Evolutionary conservation across 2,888 invertebrate genomes (phyloP).

Genomic region (Anarsia innoxiella): DNA sequence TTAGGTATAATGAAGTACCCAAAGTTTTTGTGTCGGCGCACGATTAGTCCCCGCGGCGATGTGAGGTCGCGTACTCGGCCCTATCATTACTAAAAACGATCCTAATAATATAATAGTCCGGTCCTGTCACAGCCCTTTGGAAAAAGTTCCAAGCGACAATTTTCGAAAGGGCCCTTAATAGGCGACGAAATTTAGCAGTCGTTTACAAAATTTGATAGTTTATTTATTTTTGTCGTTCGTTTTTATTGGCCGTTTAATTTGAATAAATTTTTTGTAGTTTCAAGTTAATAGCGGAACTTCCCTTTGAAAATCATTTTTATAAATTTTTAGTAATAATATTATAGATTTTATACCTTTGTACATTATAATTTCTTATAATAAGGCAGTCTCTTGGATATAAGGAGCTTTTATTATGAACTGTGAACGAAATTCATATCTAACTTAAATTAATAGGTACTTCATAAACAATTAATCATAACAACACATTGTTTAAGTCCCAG

Average conservation of each 20-base stretch:
- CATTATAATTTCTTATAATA: no score
- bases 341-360: no score
- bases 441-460: no score
- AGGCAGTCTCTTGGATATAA: no score
- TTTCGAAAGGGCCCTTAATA: constrained; percentile 54
- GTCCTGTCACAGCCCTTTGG: constrained; percentile 68
- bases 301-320: no score
- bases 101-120: constrained; percentile 74
- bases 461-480: no score
- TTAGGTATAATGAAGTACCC: constrained; percentile 65
- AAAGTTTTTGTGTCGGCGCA: constrained; percentile 50
- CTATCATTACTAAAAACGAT: constrained; percentile 71
- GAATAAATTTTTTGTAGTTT: constrained; percentile 23
- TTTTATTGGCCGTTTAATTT: constrained; percentile 35
- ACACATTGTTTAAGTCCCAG: no score
- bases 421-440: no score
- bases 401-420: no score
- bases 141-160: constrained; percentile 65
- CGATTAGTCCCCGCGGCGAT: constrained; percentile 64
- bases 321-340: no score
- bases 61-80: constrained; percentile 54
- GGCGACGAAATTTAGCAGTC: constrained; percentile 57
- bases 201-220: constrained; percentile 53
- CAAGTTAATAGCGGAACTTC: constrained; percentile 33
- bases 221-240: constrained; percentile 41